Conservation (phyloP, 1,140 invertebrate genomes). For the Danaus melanippus region DNA sequence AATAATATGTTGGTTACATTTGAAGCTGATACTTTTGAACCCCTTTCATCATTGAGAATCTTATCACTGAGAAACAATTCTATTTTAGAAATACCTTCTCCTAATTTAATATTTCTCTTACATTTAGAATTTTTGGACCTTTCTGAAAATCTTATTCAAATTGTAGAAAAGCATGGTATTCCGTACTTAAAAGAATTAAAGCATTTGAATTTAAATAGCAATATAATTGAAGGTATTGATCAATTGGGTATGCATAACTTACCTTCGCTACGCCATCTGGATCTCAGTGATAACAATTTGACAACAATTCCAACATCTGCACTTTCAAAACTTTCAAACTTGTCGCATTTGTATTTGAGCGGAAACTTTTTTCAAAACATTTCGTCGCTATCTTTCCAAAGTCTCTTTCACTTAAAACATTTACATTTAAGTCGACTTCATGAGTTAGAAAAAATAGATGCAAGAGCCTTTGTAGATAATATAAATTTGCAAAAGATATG, state of each 20-base stretch:
- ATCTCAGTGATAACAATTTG: conserved; percentile 87
- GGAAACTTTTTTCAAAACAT: conserved; percentile 82
- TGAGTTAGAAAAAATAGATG: conserved; percentile 78
- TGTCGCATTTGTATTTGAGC: conserved; percentile 81
- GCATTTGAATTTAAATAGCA: conserved; percentile 78
- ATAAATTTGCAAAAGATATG: conserved; percentile 84
- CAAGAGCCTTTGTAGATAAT: conserved; percentile 86
- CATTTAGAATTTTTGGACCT: conserved; percentile 79
- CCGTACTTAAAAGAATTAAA: conserved; percentile 78
- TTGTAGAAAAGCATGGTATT: conserved; percentile 77
- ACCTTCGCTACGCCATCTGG: conserved; percentile 78
- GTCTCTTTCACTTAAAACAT: conserved; percentile 82
- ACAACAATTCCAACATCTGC: conserved; percentile 82
- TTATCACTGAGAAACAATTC: conserved; percentile 83
- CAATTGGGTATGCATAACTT: conserved; percentile 79
- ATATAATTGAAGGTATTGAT: conserved; percentile 80
- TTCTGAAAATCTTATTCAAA: conserved; percentile 81
- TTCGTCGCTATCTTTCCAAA: conserved; percentile 83
- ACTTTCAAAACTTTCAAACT: conserved; percentile 81
- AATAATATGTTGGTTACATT: conserved; percentile 83
- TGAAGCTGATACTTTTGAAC: conserved; percentile 79
- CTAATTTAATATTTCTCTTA: conserved; percentile 76
- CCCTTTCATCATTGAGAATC: conserved; percentile 78
- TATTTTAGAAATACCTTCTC: conserved; percentile 81
- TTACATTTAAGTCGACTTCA: conserved; percentile 80